Evolutionary conservation across 2,113 vertebrate genomes (phyloP).

Genomic region (Azemiops feae): DNA sequence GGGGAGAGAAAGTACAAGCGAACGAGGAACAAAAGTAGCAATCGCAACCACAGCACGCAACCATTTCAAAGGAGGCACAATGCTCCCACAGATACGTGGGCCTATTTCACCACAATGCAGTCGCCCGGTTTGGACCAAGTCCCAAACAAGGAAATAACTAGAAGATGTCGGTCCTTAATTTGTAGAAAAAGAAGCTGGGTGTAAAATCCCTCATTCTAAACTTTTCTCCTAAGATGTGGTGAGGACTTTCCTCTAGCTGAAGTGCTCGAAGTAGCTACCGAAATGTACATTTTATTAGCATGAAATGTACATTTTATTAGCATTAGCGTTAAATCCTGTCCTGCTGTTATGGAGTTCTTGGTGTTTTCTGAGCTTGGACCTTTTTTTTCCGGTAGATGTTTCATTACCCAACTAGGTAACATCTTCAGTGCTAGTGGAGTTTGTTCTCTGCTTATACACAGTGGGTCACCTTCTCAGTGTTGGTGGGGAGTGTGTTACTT

Average conservation of each 20-base stretch:
- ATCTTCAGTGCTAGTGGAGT: no score
- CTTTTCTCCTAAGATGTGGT: neutral
- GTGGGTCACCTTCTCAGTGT: no score
- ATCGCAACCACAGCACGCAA: conserved; percentile 21
- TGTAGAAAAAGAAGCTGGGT: neutral
- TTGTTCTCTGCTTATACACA: no score
- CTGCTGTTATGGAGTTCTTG: no score
- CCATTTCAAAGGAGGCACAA: conserved; percentile 25
- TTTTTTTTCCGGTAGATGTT: no score
- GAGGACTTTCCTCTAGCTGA: neutral
- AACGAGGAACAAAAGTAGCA: neutral
- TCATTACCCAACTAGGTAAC: no score
- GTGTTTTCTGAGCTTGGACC: no score
- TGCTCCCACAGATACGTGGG: neutral
- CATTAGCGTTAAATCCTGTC: no score
- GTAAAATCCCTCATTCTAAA: neutral
- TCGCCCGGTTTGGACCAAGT: conserved; percentile 15
- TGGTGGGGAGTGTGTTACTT: no score
- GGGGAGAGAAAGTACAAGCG: neutral
- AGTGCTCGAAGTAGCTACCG: no score
- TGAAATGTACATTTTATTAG: no score
- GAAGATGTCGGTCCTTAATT: neutral
- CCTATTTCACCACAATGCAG: conserved; percentile 16
- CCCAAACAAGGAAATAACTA: neutral
- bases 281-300: no score